Conservation (phyloP, 2,888 invertebrate species). For the Amphipoea oculea region DNA sequence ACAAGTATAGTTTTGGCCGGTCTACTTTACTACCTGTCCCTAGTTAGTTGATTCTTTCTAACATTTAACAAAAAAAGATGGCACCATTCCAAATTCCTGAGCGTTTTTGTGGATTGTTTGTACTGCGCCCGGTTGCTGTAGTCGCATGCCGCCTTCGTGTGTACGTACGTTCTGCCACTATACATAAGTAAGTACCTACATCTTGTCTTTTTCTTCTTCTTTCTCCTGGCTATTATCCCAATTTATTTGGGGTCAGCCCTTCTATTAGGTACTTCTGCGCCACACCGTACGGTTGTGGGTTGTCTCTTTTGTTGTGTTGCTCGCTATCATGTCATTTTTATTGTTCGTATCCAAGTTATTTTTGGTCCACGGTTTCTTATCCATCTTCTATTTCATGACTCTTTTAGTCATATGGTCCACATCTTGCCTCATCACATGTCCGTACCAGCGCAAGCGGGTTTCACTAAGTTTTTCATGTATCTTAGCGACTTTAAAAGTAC, state of each 20-base stretch:
- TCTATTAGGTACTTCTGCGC: not conserved
- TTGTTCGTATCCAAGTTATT: not conserved
- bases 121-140: constrained; percentile 76
- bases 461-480: not conserved
- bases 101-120: constrained; percentile 85
- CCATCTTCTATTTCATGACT: not conserved
- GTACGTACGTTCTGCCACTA: constrained; percentile 51
- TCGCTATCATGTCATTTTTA: not conserved
- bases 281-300: not conserved
- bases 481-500: not conserved
- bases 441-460: not conserved
- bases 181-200: constrained; percentile 19
- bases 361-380: not conserved
- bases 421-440: not conserved
- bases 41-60: constrained; percentile 68
- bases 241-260: not conserved
- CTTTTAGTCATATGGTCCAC: not conserved
- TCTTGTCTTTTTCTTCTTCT: not conserved
- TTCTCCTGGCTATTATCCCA: not conserved
- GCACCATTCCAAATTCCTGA: constrained; percentile 86
- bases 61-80: constrained; percentile 75
- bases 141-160: constrained; percentile 76
- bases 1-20: constrained; percentile 48
- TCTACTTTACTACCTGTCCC: constrained; percentile 65
- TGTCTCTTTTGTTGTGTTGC: not conserved